Evolutionary conservation across 2,888 invertebrate genomes (phyloP).

Genomic region (Patella pellucida): DNA sequence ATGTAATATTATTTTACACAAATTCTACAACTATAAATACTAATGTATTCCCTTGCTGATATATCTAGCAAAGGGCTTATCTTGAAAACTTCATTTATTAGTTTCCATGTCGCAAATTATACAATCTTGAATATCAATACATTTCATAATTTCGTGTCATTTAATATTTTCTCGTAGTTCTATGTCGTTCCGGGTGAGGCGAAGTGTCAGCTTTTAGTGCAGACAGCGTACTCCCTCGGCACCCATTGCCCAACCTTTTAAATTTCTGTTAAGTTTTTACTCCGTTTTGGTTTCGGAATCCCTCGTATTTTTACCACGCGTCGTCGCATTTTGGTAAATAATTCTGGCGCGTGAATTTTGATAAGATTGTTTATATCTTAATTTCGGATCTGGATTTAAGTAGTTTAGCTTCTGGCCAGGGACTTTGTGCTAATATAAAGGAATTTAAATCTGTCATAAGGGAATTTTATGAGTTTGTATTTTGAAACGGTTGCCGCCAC

Average conservation of each 20-base stretch:
- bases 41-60: no score
- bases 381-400: neutral
- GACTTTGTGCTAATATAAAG: neutral
- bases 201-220: neutral
- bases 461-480: neutral
- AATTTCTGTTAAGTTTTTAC: neutral
- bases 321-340: constrained; percentile 8
- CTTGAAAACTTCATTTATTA: no score
- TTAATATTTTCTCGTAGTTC: no score
- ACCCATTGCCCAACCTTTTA: neutral
- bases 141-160: no score
- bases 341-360: constrained; percentile 3
- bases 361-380: constrained; percentile 2
- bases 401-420: constrained; percentile 2
- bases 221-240: neutral
- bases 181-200: neutral
- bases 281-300: neutral
- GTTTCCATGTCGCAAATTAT: no score
- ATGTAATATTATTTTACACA: no score
- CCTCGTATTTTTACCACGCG: constrained; percentile 8
- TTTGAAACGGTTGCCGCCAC: constrained; percentile 3
- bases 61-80: no score
- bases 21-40: no score
- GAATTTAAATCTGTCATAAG: neutral
- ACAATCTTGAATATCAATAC: no score